A percentile compares a stretch with the other conserved stretches of the same genome.
These are phyloP conservation scores for Acronicta leporina DNA, from an alignment of 2,888 invertebrate species.

Conservation along the genomic window DNA sequence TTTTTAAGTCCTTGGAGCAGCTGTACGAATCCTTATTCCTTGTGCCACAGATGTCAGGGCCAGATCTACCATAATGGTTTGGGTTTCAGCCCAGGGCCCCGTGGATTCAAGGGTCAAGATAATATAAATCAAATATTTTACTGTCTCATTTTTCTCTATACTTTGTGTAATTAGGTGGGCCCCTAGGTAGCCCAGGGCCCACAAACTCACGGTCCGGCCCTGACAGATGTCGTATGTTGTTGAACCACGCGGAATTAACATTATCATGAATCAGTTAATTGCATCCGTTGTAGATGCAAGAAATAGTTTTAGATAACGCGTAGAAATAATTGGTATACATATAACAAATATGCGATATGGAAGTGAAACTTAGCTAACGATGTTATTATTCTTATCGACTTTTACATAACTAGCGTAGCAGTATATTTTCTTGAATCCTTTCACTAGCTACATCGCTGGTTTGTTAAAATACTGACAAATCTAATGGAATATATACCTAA, in stretches of 20 bases:
- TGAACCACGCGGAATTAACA: no score
- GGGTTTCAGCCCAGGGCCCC: no score
- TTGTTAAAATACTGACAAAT: no score
- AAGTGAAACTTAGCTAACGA: conserved; percentile 11
- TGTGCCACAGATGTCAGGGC: conserved; percentile 2
- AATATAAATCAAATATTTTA: no score
- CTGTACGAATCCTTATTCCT: conserved; percentile 11
- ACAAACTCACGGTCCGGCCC: no score
- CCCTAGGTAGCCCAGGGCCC: no score
- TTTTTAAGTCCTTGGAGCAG: not conserved
- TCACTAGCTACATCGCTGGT: conserved; percentile 16
- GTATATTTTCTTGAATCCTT: conserved; percentile 13
- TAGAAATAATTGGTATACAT: conserved; percentile 13
- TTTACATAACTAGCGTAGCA: conserved; percentile 24
- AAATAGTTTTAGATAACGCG: conserved; percentile 5
- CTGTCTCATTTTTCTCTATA: no score
- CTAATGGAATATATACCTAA: not conserved
- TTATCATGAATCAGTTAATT: conserved; percentile 24
- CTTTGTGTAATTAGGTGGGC: no score
- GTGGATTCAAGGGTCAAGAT: no score
- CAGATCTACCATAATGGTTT: no score
- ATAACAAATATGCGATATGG: not conserved
- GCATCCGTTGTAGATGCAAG: conserved; percentile 15
- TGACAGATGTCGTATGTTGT: no score
- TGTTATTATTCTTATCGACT: conserved; percentile 25